phyloP scores from a whole-genome alignment of 2,797 vertebrate species.

The Anguilla marmorata region DNA sequence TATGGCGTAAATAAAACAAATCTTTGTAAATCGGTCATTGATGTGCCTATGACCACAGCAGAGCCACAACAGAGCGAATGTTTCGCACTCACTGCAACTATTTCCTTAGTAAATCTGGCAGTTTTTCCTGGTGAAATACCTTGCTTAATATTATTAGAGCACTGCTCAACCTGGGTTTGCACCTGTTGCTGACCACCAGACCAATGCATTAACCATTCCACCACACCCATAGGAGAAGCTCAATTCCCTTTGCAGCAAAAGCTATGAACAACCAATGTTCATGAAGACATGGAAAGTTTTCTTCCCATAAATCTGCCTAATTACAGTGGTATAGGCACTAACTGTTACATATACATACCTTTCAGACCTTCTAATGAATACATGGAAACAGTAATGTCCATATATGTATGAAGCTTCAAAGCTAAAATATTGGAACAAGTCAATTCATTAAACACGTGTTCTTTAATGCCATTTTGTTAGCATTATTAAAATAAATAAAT shows the following conservation, averaged over 20 bases:
- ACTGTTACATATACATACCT: not conserved
- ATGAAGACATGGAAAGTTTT: not conserved
- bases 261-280: not conserved
- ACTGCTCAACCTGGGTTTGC: not conserved
- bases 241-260: not conserved
- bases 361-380: not conserved
- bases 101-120: too few species aligned
- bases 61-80: not conserved
- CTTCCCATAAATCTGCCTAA: not conserved
- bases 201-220: not conserved
- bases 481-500: not conserved
- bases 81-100: not conserved
- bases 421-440: not conserved
- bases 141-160: not conserved
- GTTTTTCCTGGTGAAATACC: not conserved
- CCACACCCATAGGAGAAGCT: not conserved
- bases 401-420: not conserved
- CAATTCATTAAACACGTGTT: not conserved
- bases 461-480: not conserved
- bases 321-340: not conserved
- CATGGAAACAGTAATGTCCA: not conserved
- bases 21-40: too few species aligned
- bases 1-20: too few species aligned
- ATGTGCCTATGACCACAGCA: too few species aligned
- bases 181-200: not conserved